Percentiles rank a stretch among this genome's conserved stretches.
These are phyloP conservation scores for Tenthredo mesomela DNA, from an alignment of 2,888 invertebrate genomes.

Conservation along the genomic window DNA sequence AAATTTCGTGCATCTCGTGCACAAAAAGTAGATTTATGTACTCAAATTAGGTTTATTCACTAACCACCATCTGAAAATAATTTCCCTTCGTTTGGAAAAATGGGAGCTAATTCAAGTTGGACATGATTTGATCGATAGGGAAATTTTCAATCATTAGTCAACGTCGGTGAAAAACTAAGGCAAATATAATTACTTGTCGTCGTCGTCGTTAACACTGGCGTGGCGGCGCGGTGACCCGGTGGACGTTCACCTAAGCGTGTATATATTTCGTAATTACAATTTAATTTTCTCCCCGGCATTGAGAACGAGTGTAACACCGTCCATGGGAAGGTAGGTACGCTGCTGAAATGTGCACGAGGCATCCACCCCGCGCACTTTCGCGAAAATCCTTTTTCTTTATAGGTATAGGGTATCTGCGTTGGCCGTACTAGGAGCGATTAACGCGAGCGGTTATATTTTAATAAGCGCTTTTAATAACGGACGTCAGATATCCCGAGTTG, in stretches of 20 bases:
- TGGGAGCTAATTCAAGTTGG: not conserved
- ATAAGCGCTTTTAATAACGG: conserved; percentile 62
- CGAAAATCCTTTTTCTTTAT: conserved; percentile 31
- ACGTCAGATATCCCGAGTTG: conserved; percentile 59
- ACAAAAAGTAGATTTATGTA: not conserved
- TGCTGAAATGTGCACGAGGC: conserved; percentile 13
- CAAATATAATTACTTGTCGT: conserved; percentile 69
- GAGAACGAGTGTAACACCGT: conserved; percentile 56
- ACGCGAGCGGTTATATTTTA: conserved; percentile 66
- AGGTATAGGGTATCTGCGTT: conserved; percentile 2
- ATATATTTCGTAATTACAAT: conserved; percentile 67
- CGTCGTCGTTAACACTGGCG: conserved; percentile 44
- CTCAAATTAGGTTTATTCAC: not conserved
- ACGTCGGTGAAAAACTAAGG: conserved; percentile 47
- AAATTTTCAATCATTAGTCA: conserved; percentile 38
- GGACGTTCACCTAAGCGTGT: conserved; percentile 64
- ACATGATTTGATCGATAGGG: conserved; percentile 36
- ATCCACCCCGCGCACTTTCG: conserved; percentile 23
- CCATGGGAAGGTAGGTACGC: conserved; percentile 16
- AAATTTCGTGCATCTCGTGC: not conserved
- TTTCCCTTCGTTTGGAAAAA: not conserved
- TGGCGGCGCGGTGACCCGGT: conserved; percentile 42
- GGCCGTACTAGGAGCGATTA: conserved; percentile 55
- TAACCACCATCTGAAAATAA: conserved; percentile 33
- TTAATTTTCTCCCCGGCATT: conserved; percentile 67